Evolutionary conservation across 2,888 invertebrate genomes (phyloP), one percentile per base, ranked within the genome.

Genomic region (Athalia rosae): DNA sequence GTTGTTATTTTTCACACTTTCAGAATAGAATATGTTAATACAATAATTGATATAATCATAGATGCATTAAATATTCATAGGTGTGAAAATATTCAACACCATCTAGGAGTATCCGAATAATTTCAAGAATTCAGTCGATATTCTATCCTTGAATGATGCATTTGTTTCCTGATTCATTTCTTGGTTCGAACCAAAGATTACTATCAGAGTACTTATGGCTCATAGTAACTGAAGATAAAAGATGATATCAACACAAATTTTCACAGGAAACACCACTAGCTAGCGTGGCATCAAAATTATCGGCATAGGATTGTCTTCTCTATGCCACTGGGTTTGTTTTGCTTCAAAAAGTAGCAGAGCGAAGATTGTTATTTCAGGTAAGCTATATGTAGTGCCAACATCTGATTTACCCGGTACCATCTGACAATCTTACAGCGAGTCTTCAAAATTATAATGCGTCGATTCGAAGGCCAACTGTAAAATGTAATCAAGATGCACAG

Each of bases 61-160:
- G 41, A 4, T 6, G 13, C 28, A 67, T 50, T 45, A 11, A 4
- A 67, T 67, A 53, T 67, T 67, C 67, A 67, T 48, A 41, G 28
- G 67, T 67, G 48, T 53, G 67, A 53, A 67, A 53, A 41, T 53
- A 67, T 67, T 67, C 67, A 67, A 67, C 41, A 53, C 3, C 15
- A 53, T 67, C 53, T 67, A 41, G 67, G 53, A 45, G 28, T 45
- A 28, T 41, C 41, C 61, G 8, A 15, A 47, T 64, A 67, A 28
- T 41, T 53, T 53, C 5, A 28, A 41, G 50, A 28, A 48, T 50
- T 28, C 41, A 67, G 50, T 67, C 67, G 5, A 67, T 67, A 67
- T 67, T 67, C 53, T 28, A 67, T 53, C 5, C 28, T 28, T 41
- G 53, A 67, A 47, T 64, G 64, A 64, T 45, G 64, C 47, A 64